Base-by-base conservation (phyloP, 1,140 invertebrate species). In the Pogonus chalceus region DNA sequence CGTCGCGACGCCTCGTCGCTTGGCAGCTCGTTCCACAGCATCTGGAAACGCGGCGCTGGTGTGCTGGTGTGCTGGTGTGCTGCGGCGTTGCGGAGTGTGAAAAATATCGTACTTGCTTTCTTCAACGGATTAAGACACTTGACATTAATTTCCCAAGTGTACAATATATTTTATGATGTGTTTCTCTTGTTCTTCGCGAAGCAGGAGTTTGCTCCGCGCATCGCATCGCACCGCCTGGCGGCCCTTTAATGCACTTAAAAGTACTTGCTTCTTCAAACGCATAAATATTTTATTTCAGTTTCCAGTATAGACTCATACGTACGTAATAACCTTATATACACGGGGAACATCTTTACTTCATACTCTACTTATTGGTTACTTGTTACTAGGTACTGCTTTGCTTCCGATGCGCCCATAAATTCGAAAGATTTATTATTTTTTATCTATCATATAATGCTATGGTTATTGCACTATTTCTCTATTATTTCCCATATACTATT, bases 101-200 rank as follows among this genome's bases (percentile, higher is more conserved):
- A 66, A 66, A 66, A 66, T 66, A 65, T 60, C 56, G 59, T 58
- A 59, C 58, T 59, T 56, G 59, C 62, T 63, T 64, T 55, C 59
- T 57, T 56, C 60, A 61, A 56, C 62, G 62, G 61, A 67, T 67
- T 67, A 67, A 67, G 65, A 67, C 64, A 65, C 63, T 67, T 67
- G 65, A 65, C 65, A 67, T 67, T 67, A 67, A 67, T 67, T 67
- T 67, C 65, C 65, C 65, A 57, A 60, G 64, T 56, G 65, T 62
- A 60, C 65, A 65, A 67, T 67, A 67, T 62, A 65, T 67, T 67
- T 67, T 67, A 67, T 67, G 65, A 67, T 62, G 62, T 62, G 62
- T 64, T 65, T 63, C 63, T 61, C 64, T 65, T 43, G 37, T 43
- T 43, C 37, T 43, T 43, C 37, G 18, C 18, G 18, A 16, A 4